Evolutionary conservation across 2,888 invertebrate species (phyloP), one percentile per base, ranked within the genome.

Genomic region (Rhogogaster chlorosoma): DNA sequence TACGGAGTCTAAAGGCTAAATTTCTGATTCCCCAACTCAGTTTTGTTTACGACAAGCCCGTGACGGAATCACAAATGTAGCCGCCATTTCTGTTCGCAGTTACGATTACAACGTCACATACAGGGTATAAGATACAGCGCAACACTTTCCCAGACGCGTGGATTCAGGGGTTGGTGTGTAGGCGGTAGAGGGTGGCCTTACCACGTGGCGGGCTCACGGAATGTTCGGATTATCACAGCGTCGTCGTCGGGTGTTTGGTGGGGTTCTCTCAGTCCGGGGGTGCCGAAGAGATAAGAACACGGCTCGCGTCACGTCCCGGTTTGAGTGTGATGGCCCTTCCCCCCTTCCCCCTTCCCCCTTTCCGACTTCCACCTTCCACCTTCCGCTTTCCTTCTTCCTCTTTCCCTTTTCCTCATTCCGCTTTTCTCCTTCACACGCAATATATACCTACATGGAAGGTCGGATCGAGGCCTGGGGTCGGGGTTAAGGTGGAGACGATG

Each of bases 301-400:
- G 88, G 89, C 90, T 89, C 89, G 89, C 90, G 92, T 93, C 92
- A 92, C 93, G 93, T 93, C 89, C 89, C 89, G 89, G 88, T 90
- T 92, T 92, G 90, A 92, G 91, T 91, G 90, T 89, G 91, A 92
- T 91, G 90, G 89, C 90, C 89, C 89, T 89, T 88, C 86, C 67
- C 64, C 64, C 87, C 87, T 87, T 85, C 86, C 85, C 85, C 86
- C 88, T 86, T 73, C 26, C 88, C 88, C 42, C 38, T 57, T 29
- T 10, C 32, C 32, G 87, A 88, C 87, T 73, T 29, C 42, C 42
- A 2, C 36, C 29, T 1, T n/a, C 86, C 86, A 61, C 83, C 78
- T 53, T 70, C 73, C 88, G 88, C 61, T 22, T 36, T n/a, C 57
- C n/a, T 53, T 87, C 88, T 87, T 29, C 42, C 75, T 49, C 77